Evolutionary conservation across 2,797 vertebrate genomes (phyloP).

Genomic region (Notolabrus celidotus): DNA sequence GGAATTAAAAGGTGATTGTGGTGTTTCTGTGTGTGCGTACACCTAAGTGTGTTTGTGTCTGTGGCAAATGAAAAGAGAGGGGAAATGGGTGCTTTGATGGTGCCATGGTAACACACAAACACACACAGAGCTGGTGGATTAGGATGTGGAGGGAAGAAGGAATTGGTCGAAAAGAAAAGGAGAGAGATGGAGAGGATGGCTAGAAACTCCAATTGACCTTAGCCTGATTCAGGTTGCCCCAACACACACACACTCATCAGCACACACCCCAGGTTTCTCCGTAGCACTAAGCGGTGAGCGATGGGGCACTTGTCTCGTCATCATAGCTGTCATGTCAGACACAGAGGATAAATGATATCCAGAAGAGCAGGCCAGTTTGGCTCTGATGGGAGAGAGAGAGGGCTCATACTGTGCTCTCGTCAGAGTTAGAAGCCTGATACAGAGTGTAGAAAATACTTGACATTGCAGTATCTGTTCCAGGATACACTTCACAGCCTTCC

Average conservation of each 20-base stretch:
- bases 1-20: slow-evolving; percentile 86
- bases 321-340: slow-evolving; percentile 66
- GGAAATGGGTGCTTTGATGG: slow-evolving; percentile 52
- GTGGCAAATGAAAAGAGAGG: slow-evolving; percentile 19
- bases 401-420: slow-evolving; percentile 6
- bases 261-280: slow-evolving; percentile 6
- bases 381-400: slow-evolving; percentile 13
- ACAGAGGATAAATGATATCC: slow-evolving; percentile 53
- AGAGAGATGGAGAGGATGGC: slow-evolving; percentile 35
- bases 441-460: not conserved
- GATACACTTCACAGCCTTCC: not conserved
- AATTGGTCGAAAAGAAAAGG: slow-evolving; percentile 53
- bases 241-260: slow-evolving; percentile 1
- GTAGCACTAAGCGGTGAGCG: slow-evolving; percentile 52
- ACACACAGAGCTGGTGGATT: slow-evolving; percentile 44
- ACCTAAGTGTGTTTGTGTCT: slow-evolving; percentile 22
- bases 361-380: slow-evolving; percentile 33
- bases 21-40: slow-evolving; percentile 31
- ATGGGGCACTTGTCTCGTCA: slow-evolving; percentile 63
- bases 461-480: not conserved
- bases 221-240: slow-evolving; percentile 47
- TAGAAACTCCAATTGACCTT: slow-evolving; percentile 61
- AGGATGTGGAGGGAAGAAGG: slow-evolving; percentile 55
- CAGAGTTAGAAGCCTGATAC: not conserved
- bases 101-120: slow-evolving; percentile 38